phyloP scores from a whole-genome alignment of 2,797 vertebrate species.

The Scolopax bukidnonensis region DNA sequence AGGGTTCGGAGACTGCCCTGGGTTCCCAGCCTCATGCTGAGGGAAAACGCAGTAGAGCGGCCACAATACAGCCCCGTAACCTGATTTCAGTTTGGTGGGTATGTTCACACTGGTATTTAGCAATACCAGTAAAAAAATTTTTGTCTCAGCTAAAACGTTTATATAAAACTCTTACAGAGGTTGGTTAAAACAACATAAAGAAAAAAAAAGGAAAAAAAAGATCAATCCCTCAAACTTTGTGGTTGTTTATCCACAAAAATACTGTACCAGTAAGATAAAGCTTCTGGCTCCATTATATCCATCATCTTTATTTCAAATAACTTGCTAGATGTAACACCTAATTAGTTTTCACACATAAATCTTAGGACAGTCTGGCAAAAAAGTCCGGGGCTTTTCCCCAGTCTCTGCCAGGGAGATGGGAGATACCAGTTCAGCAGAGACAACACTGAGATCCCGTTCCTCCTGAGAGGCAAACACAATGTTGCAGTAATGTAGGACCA shows the following conservation, averaged over 20 bases:
- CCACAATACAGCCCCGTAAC: not conserved
- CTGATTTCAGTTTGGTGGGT: too few species aligned
- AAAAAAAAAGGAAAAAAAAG: not conserved
- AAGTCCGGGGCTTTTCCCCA: fast-evolving
- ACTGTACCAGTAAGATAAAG: not conserved
- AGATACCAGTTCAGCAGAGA: not conserved
- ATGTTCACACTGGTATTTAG: not conserved
- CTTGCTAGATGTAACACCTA: not conserved
- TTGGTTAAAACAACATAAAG: not conserved
- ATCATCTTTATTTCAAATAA: not conserved
- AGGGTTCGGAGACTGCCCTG: not conserved
- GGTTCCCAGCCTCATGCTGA: not conserved
- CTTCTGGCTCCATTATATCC: not conserved
- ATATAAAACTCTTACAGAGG: not conserved
- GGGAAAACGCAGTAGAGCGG: not conserved
- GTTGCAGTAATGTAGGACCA: not conserved
- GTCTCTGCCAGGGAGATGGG: not conserved
- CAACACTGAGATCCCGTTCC: not conserved
- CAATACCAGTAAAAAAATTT: not conserved
- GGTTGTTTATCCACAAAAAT: not conserved
- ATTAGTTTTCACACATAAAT: not conserved
- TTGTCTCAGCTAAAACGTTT: not conserved
- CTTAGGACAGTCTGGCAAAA: not conserved
- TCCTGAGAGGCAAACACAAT: not conserved
- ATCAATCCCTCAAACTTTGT: not conserved